A percentile compares a stretch with the other conserved stretches of the same genome.
These are phyloP conservation scores for Cotesia vestalis DNA, from an alignment of 1,140 invertebrate species.

Conservation along the genomic window DNA sequence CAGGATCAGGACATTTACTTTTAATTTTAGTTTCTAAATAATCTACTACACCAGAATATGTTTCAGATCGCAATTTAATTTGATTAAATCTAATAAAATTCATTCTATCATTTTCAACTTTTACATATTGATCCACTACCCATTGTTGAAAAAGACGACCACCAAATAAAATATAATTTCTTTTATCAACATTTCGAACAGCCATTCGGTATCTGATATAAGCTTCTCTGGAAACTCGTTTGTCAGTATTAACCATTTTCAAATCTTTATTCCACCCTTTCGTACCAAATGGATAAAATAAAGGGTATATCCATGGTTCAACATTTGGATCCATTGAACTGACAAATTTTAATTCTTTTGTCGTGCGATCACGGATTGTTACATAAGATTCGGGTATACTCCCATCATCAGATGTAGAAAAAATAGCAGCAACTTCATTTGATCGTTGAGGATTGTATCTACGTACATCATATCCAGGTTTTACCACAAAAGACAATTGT, in stretches of 20 bases:
- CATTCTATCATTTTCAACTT: background rate
- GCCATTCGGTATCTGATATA: slow-evolving; percentile 17
- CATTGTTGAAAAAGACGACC: slow-evolving; percentile 8
- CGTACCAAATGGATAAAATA: slow-evolving; percentile 5
- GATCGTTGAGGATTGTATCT: too few relatives aligned
- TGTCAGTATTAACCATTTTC: background rate
- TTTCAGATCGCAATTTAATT: slow-evolving; percentile 3
- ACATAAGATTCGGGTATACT: slow-evolving; percentile 4
- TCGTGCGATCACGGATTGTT: slow-evolving; percentile 29
- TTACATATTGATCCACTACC: slow-evolving; percentile 12
- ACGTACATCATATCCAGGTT: too few relatives aligned
- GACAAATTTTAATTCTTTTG: slow-evolving; percentile 7
- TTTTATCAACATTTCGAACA: slow-evolving; percentile 1
- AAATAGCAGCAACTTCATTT: slow-evolving; percentile 11
- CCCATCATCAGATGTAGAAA: slow-evolving; percentile 15
- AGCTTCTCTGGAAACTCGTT: background rate
- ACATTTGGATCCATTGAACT: slow-evolving; percentile 9
- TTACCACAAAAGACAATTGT: too few relatives aligned
- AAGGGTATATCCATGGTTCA: background rate
- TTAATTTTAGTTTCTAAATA: background rate
- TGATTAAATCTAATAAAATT: background rate
- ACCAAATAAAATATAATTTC: background rate
- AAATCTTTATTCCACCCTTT: background rate
- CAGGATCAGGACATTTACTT: too few relatives aligned
- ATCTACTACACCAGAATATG: slow-evolving; percentile 3